Base-by-base conservation (phyloP, 2,888 invertebrate genomes). In the Glaucopsyche alexis region DNA sequence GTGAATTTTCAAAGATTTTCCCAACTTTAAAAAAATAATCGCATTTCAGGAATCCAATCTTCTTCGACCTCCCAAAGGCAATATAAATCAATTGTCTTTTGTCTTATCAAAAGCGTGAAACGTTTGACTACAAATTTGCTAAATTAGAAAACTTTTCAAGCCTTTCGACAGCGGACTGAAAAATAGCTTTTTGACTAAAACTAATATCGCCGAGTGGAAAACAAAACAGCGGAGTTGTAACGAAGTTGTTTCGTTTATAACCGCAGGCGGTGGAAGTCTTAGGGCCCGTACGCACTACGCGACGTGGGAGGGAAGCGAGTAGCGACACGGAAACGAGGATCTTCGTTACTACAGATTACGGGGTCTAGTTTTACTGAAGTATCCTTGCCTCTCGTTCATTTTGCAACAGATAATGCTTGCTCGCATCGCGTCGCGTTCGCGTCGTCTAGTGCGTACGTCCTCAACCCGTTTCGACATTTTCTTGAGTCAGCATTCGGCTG, bases 171-270 rank as follows among this genome's bases (percentile, higher is more conserved):
- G 80, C 84, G 84, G 82, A 82, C 86, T 91, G 90, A 92, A 92
- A 92, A 91, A 92, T 91, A 88, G 89, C 91, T 88, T 89, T 91
- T 89, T 87, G 89, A 85, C 90, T 87, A 88, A 91, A 93, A 92
- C 93, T 92, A 93, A 93, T 93, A 93, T 91, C 88, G 87, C 87
- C 83, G 84, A 80, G 83, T 84, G 83, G 86, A 88, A 38, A 91
- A 91, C 89, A 89, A 89, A 90, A 90, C 89, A 87, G 82, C 82
- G 81, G 87, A 87, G 89, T 88, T 88, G 90, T 90, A 90, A 90
- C 90, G 87, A 92, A 90, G 89, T 93, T 92, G 90, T 90, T 89
- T 85, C 84, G 89, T 88, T 89, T 88, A 85, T 84, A 84, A 83
- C 89, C 89, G 87, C 88, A 85, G 88, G 88, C 88, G 82, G 80